phyloP scores from a whole-genome alignment of 2,888 invertebrate species.

The Lasioglossum marginatum region DNA sequence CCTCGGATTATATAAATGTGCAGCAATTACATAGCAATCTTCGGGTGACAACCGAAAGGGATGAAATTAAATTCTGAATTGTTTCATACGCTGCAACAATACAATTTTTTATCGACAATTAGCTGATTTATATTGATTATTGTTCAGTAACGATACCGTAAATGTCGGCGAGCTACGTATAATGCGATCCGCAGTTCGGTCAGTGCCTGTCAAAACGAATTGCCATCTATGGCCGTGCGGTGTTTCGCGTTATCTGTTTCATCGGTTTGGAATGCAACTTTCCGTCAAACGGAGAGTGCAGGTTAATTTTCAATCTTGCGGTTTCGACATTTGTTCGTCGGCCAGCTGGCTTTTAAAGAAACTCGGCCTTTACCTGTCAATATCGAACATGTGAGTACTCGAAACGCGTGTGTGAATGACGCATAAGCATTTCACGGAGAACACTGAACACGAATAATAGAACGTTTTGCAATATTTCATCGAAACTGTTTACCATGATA shows the following conservation, averaged over 20 bases:
- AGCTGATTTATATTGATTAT: not conserved
- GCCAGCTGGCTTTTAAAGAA: slow-evolving; percentile 77
- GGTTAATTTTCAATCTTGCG: slow-evolving; percentile 76
- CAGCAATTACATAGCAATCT: not conserved
- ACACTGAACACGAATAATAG: not conserved
- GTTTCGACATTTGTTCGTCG: slow-evolving; percentile 76
- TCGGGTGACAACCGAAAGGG: too few species aligned
- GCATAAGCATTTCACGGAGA: not conserved
- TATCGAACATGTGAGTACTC: slow-evolving; percentile 75
- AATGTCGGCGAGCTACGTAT: not conserved
- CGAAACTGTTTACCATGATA: slow-evolving; percentile 16
- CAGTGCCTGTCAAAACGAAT: slow-evolving; percentile 43
- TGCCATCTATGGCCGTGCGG: slow-evolving; percentile 51
- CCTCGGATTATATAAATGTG: not conserved
- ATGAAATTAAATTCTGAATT: not conserved
- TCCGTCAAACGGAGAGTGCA: slow-evolving; percentile 74
- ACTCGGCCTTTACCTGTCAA: slow-evolving; percentile 75
- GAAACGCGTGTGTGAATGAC: not conserved
- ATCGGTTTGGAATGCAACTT: slow-evolving; percentile 77
- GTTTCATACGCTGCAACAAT: not conserved
- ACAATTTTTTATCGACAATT: not conserved
- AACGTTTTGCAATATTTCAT: slow-evolving; percentile 23
- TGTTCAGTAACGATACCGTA: not conserved
- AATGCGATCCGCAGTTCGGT: slow-evolving; percentile 11
- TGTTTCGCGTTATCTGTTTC: slow-evolving; percentile 56